Conservation (phyloP, 1,140 invertebrate genomes). For the Heliconius hewitsoni region DNA sequence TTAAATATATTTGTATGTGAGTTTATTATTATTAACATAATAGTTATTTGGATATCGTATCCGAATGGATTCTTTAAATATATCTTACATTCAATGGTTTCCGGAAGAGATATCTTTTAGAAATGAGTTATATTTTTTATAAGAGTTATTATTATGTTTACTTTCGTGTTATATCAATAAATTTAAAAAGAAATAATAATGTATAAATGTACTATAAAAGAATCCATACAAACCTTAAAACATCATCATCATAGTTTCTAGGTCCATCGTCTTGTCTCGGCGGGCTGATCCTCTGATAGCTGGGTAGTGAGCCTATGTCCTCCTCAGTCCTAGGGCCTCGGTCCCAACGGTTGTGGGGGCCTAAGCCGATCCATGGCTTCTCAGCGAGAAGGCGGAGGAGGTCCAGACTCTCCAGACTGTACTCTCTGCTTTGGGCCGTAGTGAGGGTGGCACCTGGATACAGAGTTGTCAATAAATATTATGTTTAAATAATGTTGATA, state of each 20-base stretch:
- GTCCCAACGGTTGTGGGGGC: slow-evolving; percentile 52
- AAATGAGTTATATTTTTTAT: no score
- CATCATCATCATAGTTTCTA: slow-evolving; percentile 46
- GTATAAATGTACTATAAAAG: background rate
- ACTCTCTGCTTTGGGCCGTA: slow-evolving; percentile 50
- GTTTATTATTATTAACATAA: no score
- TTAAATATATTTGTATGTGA: no score
- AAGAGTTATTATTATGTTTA: no score
- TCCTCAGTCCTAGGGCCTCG: slow-evolving; percentile 45
- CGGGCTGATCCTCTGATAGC: slow-evolving; percentile 19
- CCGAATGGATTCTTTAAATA: no score
- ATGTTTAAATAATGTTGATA: no score
- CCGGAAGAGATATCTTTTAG: no score
- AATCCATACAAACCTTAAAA: slow-evolving; percentile 44
- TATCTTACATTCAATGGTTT: no score
- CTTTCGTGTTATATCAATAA: no score
- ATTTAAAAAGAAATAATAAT: background rate
- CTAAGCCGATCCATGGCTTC: slow-evolving; percentile 51
- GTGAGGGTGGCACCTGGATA: slow-evolving; percentile 46
- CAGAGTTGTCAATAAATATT: background rate
- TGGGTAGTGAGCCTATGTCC: slow-evolving; percentile 30
- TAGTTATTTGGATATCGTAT: no score
- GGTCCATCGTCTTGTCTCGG: slow-evolving; percentile 30
- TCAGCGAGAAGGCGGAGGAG: slow-evolving; percentile 55
- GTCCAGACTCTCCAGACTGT: slow-evolving; percentile 51